Evolutionary conservation across 1,140 invertebrate species (phyloP), one percentile per base, ranked within the genome.

Genomic region (Thalassaphorura encarpata): DNA sequence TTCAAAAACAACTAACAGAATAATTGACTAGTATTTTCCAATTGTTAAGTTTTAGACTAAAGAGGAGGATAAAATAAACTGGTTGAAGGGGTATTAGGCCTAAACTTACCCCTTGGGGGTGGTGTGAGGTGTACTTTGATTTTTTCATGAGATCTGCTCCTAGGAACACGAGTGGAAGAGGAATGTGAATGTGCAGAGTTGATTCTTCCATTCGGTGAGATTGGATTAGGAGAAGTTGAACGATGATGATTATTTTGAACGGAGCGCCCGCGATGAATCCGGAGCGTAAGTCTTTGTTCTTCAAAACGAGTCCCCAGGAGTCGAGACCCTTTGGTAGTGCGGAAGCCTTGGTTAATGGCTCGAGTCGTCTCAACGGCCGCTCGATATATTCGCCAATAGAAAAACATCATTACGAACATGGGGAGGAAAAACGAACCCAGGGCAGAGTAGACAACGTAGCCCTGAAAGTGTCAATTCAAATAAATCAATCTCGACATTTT

Each of bases 381-480:
- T 53, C 84, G 81, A 74, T 97, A 97, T 64, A 97, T 97, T 60
- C 88, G 78, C 80, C 89, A 91, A 73, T 97, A 97, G 74, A 97
- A 89, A 77, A 96, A 94, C 48, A 95, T 76, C 87, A 97, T 96
- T 31, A 97, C 84, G 62, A 92, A 81, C 83, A 93, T 92, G 13
- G 94, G 93, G 66, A 97, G 84, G 71, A 92, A 94, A 79, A 97
- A 97, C 48, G 90, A 94, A 8, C 92, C 90, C 23, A 94, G 79
- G 1, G 92, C 91, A 3, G 89, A 93, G 73, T 90, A 92, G 28
- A 84, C 72, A 5, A 83, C 81, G 66, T 83, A 83, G 18, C 63
- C 63, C 63, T 65, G 31, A n/a, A n/a, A n/a, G n/a, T n/a, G n/a
- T n/a, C n/a, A n/a, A n/a, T n/a, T n/a, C n/a, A n/a, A n/a, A n/a